Evolutionary conservation across 2,113 vertebrate genomes (phyloP), one percentile per base, ranked within the genome.

Genomic region (Phyllostomus discolor): DNA sequence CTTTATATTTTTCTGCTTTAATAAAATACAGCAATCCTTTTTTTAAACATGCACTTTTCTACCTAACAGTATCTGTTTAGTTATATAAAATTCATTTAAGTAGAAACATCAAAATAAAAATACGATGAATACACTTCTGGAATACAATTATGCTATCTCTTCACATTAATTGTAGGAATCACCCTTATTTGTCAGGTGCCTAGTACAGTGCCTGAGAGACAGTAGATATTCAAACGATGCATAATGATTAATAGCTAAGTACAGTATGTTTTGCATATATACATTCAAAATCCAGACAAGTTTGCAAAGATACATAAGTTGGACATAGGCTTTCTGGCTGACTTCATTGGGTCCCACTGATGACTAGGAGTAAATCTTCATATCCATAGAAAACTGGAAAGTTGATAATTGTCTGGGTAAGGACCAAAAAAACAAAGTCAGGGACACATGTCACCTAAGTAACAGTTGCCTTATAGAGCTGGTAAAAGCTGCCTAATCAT

Each of bases 311-410:
- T 95, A 97, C 86, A 15, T 93, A 96, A 76, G 91, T 80, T 98
- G 95, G 73, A 96, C 43, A 94, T 54, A 95, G 86, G 89, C 59
- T 96, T 96, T 97, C 95, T 98, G 97, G 96, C 91, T 96, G 93
- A 98, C 95, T 97, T 98, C 93, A 96, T 90, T 70, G 93, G 95
- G 75, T 97, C 93, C 96, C 93, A 97, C 62, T 96, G 96, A 97
- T 89, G 92, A 97, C 95, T 97, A 98, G 93, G 16, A 91, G 95
- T 97, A 97, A 95, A 93, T 97, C 97, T 98, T 97, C 94, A 96
- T 82, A 96, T 97, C 96, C 96, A 97, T 69, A 97, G 96, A 97
- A 96, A 96, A 97, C 94, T 96, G 88, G 88, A 92, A 97, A 96
- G 97, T 12, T 97, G 94, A 35, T 93, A 97, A 97, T 33, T 97